Evolutionary conservation across 2,113 vertebrate genomes (phyloP).

Genomic region (Callithrix jacchus): DNA sequence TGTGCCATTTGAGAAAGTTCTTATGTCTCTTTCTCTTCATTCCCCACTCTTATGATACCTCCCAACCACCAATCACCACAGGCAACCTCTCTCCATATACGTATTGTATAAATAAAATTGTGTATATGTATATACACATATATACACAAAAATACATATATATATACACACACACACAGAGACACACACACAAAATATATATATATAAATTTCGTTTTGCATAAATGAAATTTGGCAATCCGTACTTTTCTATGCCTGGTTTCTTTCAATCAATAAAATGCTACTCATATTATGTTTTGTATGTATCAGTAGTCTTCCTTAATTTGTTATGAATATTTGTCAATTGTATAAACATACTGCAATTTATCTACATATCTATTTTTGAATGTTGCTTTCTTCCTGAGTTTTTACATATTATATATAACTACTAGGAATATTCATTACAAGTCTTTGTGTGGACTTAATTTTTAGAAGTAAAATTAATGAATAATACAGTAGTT

Average conservation of each 20-base stretch:
- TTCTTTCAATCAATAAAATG: neutral
- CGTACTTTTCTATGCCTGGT: neutral
- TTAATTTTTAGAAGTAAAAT: neutral
- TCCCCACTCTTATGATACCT: neutral
- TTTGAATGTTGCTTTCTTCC: neutral
- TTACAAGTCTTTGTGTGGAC: neutral
- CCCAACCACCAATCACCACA: neutral
- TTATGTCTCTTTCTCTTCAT: neutral
- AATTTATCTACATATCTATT: neutral
- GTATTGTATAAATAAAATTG: neutral
- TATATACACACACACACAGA: too few relatives aligned
- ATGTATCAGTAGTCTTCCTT: neutral
- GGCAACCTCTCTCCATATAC: neutral
- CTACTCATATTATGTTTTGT: neutral
- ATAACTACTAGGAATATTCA: neutral
- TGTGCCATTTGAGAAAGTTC: neutral
- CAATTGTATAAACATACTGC: neutral
- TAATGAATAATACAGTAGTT: neutral
- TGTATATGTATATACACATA: too few relatives aligned
- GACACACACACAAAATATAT: too few relatives aligned
- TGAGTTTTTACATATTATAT: neutral
- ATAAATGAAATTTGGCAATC: neutral
- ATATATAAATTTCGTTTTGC: neutral
- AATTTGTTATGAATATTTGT: neutral
- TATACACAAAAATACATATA: too few relatives aligned